Base-by-base conservation (phyloP, 2,888 invertebrate genomes). In the Automeris io region DNA sequence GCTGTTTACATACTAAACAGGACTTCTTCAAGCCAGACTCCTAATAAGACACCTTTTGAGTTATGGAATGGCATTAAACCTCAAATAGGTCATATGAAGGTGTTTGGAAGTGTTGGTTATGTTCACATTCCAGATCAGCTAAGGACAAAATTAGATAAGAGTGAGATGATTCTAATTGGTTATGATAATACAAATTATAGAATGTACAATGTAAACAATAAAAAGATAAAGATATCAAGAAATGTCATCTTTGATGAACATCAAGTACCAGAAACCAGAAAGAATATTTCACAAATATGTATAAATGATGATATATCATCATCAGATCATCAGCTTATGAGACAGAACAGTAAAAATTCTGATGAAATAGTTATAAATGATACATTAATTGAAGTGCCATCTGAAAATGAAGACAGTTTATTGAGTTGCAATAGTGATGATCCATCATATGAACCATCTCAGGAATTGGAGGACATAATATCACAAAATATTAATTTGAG, bases 101-200 rank as follows among this genome's bases (percentile, higher is more conserved):
- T 19, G 2, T 33, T 33, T 33, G 33, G 33, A 8, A 9, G 9
- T 9, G 11, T 9, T 9, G 33, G 19, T 2, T 33, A 33, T 21
- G n/a, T 33, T 1, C 33, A 33, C 5, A 11, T 33, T 11, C 33
- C 33, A 9, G 21, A 33, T 9, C 19, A 33, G 11, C 7, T 19
- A 19, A 18, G 19, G 9, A 33, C 4, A 5, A 33, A 33, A 19
- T 21, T 33, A 2, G 19, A 33, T 21, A 33, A 19, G n/a, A 33
- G 19, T 41, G 8, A 32, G 5, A 42, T 49, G 42, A 38, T 61
- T 5, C 41, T 61, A 22, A 47, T 68, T 8, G 62, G 64, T 0
- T 66, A 67, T 54, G 49, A 52, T 1, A 42, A 55, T 8, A 48
- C 42, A 5, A 63, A 61, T n/a, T 61, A 63, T 18, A 55, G 54